Percentiles rank a stretch among this genome's conserved stretches.
These are phyloP conservation scores for Chaetura pelagica DNA, from an alignment of 2,113 vertebrate species.

Conservation along the genomic window DNA sequence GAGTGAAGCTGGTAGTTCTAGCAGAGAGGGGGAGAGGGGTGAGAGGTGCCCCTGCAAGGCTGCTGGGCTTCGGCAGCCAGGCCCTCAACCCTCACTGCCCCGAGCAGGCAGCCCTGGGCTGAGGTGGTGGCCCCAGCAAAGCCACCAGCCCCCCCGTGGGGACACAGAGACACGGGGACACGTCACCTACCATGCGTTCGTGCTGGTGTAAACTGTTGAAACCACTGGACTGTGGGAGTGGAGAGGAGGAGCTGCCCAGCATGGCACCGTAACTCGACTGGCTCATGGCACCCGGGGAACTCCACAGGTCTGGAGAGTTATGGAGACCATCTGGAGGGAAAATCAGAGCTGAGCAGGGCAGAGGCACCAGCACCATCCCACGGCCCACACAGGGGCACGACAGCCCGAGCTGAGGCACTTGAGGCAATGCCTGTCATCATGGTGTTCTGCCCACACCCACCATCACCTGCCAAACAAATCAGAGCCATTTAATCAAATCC, in stretches of 20 bases:
- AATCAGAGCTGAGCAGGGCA: background rate
- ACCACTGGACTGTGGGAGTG: constrained; percentile 84
- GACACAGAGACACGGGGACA: background rate
- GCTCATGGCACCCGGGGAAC: constrained; percentile 84
- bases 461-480: accelerated
- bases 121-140: accelerated
- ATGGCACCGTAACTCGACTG: constrained; percentile 90
- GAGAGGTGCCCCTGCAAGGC: background rate
- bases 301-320: constrained; percentile 87
- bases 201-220: constrained; percentile 92
- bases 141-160: background rate
- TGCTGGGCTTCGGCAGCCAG: background rate
- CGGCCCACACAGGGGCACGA: accelerated
- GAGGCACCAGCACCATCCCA: accelerated
- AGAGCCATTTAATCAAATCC: background rate
- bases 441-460: accelerated
- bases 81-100: background rate
- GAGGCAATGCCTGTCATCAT: background rate
- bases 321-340: constrained; percentile 76
- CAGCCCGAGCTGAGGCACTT: background rate
- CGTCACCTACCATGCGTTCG: constrained; percentile 89
- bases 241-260: constrained; percentile 86
- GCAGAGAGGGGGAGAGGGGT: constrained; percentile 63
- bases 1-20: constrained; percentile 93
- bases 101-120: accelerated